Conservation (phyloP, 2,888 invertebrate species). For the Melanotus villosus region DNA sequence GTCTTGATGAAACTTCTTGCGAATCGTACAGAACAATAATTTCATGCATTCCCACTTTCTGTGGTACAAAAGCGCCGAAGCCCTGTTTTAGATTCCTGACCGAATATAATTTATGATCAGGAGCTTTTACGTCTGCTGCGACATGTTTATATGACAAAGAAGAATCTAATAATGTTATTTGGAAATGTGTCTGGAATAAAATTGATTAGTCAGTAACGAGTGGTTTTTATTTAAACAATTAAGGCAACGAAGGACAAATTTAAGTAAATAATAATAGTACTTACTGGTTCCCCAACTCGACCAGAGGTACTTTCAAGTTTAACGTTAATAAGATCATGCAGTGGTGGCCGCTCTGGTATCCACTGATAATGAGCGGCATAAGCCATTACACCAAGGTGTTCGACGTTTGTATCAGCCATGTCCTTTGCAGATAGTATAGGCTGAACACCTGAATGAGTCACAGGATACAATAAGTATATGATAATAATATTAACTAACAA, state of each 20-base stretch:
- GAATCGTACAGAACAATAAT: conserved; percentile 74
- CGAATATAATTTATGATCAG: conserved; percentile 65
- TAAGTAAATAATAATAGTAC: conserved; percentile 55
- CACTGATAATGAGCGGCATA: conserved; percentile 95
- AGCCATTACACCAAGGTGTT: conserved; percentile 98
- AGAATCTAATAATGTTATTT: conserved; percentile 79
- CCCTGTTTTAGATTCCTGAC: conserved; percentile 74
- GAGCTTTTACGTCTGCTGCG: conserved; percentile 64
- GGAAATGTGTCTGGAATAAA: conserved; percentile 78
- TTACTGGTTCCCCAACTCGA: conserved; percentile 88
- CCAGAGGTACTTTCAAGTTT: conserved; percentile 88
- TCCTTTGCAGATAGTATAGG: conserved; percentile 93
- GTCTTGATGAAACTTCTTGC: conserved; percentile 71
- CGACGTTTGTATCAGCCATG: conserved; percentile 95
- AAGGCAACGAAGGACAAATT: conserved; percentile 38
- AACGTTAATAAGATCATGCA: conserved; percentile 86
- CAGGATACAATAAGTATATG: not conserved
- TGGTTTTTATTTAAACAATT: conserved; percentile 18
- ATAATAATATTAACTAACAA: conserved; percentile 13
- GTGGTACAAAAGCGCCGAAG: conserved; percentile 88
- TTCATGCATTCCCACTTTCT: conserved; percentile 95
- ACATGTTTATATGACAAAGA: conserved; percentile 63
- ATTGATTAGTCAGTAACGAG: not conserved
- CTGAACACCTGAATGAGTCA: conserved; percentile 77
- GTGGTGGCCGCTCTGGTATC: conserved; percentile 86